Percentiles rank a stretch among this genome's conserved stretches.
Conservation (phyloP, 2,797 vertebrate species). For the Esox masquinongy region DNA sequence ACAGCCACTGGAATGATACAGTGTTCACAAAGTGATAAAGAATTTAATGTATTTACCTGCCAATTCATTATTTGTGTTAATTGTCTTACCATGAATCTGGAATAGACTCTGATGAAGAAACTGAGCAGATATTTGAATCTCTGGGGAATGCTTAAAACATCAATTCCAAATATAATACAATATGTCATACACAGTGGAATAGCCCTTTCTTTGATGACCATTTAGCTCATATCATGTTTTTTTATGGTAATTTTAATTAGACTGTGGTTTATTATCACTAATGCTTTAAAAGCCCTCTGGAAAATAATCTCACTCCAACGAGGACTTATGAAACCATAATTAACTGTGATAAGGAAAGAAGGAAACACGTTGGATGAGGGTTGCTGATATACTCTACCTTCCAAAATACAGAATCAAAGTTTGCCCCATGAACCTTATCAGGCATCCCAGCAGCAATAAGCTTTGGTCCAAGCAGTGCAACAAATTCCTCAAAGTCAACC, state of each 20-base stretch:
- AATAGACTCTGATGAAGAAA: not conserved
- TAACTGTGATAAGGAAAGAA: conserved; percentile 9
- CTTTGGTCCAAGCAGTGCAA: conserved; percentile 93
- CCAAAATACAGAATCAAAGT: conserved; percentile 98
- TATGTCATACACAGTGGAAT: conserved; percentile 14
- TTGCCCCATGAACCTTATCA: conserved; percentile 92
- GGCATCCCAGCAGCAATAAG: conserved; percentile 91
- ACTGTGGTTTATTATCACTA: conserved; percentile 27
- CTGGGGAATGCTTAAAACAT: conserved; percentile 2
- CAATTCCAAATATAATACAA: conserved; percentile 8
- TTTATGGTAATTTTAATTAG: conserved; percentile 35
- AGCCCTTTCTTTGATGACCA: conserved; percentile 14
- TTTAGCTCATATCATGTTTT: conserved; percentile 15
- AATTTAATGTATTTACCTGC: not conserved
- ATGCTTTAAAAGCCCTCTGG: conserved; percentile 14
- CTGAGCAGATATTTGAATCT: not conserved
- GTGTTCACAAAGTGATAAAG: not conserved
- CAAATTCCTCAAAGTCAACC: conserved; percentile 97
- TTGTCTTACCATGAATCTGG: not conserved
- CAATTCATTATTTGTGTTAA: not conserved
- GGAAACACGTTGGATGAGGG: conserved; percentile 6
- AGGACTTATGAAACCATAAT: conserved; percentile 17
- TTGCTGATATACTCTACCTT: conserved; percentile 89
- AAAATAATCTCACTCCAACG: conserved; percentile 17
- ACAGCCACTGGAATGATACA: not conserved